These are phyloP conservation scores for Gallinago paraguaiae DNA, from an alignment of 2,113 vertebrate genomes.

Conservation along the genomic window DNA sequence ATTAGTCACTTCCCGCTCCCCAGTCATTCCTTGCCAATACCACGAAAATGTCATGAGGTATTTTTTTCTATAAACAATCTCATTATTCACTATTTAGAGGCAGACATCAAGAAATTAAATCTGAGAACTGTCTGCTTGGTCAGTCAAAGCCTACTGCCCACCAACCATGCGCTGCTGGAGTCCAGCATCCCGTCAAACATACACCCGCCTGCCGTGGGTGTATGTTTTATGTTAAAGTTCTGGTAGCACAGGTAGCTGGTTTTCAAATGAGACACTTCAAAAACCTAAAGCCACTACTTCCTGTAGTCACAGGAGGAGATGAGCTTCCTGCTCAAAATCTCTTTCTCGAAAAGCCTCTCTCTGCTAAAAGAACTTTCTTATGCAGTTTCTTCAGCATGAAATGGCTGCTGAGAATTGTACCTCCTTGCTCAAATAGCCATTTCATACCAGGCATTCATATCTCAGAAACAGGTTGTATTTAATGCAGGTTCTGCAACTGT, in stretches of 20 bases:
- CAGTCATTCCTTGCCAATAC: neutral
- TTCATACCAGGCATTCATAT: neutral
- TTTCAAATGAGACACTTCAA: neutral
- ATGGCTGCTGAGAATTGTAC: neutral
- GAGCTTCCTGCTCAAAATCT: neutral
- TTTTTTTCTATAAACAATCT: neutral
- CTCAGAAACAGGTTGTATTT: neutral
- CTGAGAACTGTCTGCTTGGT: neutral
- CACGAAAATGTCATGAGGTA: neutral
- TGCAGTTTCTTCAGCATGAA: neutral
- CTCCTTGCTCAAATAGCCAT: neutral
- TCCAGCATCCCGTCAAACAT: neutral
- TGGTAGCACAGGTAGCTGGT: neutral
- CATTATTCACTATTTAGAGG: neutral
- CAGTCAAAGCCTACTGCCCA: constrained; percentile 52
- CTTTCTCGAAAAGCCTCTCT: neutral
- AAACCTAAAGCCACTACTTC: neutral
- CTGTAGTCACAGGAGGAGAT: fast-evolving
- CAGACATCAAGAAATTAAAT: neutral
- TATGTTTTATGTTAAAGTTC: neutral
- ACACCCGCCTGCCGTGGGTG: too few species aligned
- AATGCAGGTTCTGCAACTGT: neutral
- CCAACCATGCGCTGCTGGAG: constrained; percentile 55
- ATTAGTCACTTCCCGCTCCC: neutral
- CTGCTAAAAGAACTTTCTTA: neutral